These are phyloP conservation scores for Hypanus sabinus DNA, from an alignment of 2,113 vertebrate genomes.

Conservation along the genomic window DNA sequence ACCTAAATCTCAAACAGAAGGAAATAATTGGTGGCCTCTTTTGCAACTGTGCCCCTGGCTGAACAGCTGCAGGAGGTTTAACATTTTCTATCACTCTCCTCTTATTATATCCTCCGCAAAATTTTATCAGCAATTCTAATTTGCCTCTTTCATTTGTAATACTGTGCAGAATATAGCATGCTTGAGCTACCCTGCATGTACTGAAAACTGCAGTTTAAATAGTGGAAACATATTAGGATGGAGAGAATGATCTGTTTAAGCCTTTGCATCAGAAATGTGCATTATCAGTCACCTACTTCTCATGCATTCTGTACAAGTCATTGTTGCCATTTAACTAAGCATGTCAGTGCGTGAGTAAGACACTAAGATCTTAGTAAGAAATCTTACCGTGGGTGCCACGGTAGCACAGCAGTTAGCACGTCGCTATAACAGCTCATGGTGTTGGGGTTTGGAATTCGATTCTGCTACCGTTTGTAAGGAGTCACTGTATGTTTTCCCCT, in stretches of 20 bases:
- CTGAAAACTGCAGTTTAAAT: not conserved
- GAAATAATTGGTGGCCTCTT: not conserved
- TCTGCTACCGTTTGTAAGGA: no score
- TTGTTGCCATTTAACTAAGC: not conserved
- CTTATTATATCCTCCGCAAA: not conserved
- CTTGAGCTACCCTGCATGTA: not conserved
- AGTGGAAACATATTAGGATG: not conserved
- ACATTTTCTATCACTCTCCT: not conserved
- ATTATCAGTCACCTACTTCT: not conserved
- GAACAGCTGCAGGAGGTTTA: not conserved
- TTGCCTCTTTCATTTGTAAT: not conserved
- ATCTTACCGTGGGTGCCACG: not conserved
- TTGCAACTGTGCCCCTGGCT: not conserved
- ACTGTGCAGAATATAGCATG: not conserved
- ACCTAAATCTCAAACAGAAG: not conserved
- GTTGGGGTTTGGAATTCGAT: no score
- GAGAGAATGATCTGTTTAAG: not conserved
- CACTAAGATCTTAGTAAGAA: not conserved
- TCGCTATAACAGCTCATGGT: no score
- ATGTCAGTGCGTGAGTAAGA: not conserved
- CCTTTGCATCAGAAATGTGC: not conserved
- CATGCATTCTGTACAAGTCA: not conserved
- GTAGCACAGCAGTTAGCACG: no score
- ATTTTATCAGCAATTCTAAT: not conserved
- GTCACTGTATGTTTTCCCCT: no score